A percentile compares a stretch with the other conserved stretches of the same genome.
Conservation (phyloP, 2,888 invertebrate genomes). For the Macrophya annulata region DNA sequence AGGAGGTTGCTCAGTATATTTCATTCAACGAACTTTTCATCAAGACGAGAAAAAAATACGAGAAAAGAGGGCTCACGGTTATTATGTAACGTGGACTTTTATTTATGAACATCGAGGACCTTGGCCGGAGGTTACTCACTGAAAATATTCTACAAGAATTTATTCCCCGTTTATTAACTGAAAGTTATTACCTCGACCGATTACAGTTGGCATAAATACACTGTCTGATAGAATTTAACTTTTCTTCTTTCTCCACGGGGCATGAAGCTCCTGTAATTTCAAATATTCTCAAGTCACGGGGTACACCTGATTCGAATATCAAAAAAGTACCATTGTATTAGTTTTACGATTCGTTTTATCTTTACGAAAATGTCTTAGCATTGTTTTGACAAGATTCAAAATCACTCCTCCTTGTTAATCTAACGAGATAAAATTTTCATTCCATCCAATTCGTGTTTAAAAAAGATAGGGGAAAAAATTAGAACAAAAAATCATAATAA, state of each 20-base stretch:
- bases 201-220: conserved; percentile 14
- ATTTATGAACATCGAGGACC: conserved; percentile 26
- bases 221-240: not conserved
- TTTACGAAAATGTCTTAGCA: too few species aligned
- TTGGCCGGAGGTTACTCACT: not conserved
- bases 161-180: conserved; percentile 15
- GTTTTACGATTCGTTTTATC: too few species aligned
- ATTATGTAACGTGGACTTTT: conserved; percentile 16
- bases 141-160: conserved; percentile 22
- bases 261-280: not conserved
- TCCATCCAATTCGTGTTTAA: not conserved
- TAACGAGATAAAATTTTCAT: not conserved
- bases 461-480: too few species aligned
- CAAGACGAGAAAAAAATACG: not conserved
- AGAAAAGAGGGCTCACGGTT: conserved; percentile 2
- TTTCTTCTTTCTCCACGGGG: not conserved
- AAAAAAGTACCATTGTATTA: too few species aligned
- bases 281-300: not conserved
- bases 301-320: not conserved
- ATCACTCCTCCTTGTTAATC: not conserved
- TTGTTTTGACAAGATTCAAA: too few species aligned
- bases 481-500: not conserved
- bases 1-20: not conserved
- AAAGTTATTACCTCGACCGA: conserved; percentile 21
- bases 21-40: conserved; percentile 38